Percentiles rank a stretch among this genome's conserved stretches.
Evolutionary conservation across 2,113 vertebrate genomes (phyloP).

Genomic region (Amphilophus citrinellus): DNA sequence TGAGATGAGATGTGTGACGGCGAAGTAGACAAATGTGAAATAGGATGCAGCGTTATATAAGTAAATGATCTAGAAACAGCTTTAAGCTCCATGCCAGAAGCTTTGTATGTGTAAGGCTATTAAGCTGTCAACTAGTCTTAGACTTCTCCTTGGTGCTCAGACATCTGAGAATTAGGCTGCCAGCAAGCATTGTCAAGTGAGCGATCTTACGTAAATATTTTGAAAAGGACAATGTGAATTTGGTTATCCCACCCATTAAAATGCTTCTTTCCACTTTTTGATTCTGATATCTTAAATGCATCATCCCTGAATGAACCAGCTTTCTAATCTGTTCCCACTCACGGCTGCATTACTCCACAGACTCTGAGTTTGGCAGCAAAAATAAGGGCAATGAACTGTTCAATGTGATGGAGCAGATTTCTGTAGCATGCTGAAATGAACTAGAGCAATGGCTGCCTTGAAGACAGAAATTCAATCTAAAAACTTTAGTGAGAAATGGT

Average conservation of each 20-base stretch:
- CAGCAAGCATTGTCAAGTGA: constrained; percentile 16
- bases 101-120: constrained; percentile 37
- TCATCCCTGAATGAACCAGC: constrained; percentile 2
- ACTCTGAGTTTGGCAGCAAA: constrained; percentile 14
- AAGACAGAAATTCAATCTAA: constrained; percentile 28
- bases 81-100: not conserved
- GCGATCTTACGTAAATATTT: not conserved
- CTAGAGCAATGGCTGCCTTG: constrained; percentile 10
- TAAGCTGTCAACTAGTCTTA: constrained; percentile 53
- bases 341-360: not conserved
- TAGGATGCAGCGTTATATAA: not conserved
- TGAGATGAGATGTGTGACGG: not conserved
- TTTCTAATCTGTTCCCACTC: not conserved
- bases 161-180: constrained; percentile 28
- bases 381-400: constrained; percentile 49
- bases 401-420: constrained; percentile 44
- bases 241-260: not conserved
- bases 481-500: constrained; percentile 17
- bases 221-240: constrained; percentile 23
- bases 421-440: not conserved
- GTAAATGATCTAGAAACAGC: constrained; percentile 21
- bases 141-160: constrained; percentile 19
- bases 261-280: not conserved
- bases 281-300: not conserved
- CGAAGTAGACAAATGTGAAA: constrained; percentile 8